Conservation (phyloP, 1,140 invertebrate genomes). For the Bombus turneri region DNA sequence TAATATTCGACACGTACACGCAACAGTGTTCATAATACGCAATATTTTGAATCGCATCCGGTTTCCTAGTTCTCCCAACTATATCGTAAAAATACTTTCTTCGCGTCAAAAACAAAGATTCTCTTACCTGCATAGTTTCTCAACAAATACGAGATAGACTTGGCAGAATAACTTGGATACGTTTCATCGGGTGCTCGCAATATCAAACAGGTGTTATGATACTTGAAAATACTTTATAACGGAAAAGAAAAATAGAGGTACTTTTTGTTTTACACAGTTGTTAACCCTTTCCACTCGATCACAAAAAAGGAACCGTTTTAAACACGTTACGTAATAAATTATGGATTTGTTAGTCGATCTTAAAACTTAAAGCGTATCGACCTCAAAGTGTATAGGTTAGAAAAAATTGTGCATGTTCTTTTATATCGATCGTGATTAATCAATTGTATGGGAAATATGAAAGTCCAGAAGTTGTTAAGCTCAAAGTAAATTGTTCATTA, state of each 20-base stretch:
- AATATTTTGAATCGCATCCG: not conserved
- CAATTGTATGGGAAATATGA: no score
- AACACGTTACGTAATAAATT: not conserved
- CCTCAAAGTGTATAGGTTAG: not conserved
- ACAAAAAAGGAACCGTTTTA: not conserved
- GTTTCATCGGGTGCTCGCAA: not conserved
- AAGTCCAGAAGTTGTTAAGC: not conserved
- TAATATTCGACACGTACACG: not conserved
- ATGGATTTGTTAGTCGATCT: not conserved
- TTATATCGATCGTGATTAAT: not conserved
- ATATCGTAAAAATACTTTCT: slow-evolving; percentile 33
- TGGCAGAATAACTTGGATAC: not conserved
- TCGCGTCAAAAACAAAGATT: not conserved
- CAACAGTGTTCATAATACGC: not conserved
- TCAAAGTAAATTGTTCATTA: no score
- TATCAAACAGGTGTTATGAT: not conserved
- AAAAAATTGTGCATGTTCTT: not conserved
- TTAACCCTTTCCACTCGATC: slow-evolving; percentile 28
- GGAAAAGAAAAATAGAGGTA: not conserved
- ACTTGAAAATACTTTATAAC: not conserved
- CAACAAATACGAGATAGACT: not conserved
- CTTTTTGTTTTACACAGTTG: not conserved
- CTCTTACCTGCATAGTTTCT: not conserved
- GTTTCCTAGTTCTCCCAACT: not conserved
- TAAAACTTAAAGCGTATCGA: not conserved